Evolutionary conservation across 2,113 vertebrate species (phyloP), one percentile per base, ranked within the genome.

Genomic region (Notechis scutatus): DNA sequence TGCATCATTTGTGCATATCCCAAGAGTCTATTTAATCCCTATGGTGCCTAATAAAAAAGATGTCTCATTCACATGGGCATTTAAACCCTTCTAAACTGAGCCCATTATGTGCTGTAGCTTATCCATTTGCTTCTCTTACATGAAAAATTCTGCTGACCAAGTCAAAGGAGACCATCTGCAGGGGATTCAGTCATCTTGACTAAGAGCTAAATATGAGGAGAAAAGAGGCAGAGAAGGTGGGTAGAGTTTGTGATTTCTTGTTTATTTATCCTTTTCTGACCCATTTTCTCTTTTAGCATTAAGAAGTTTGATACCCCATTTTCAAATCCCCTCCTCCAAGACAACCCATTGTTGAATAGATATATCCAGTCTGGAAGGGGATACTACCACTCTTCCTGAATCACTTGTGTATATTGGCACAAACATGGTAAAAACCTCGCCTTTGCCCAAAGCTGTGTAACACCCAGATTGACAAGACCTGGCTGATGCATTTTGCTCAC

Each of bases 371-470:
- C 6, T 12, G 89, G 92, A 34, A 15, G 56, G 86, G 39, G 95
- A 54, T 96, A 95, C 92, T 3, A 81, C 91, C 91, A 90, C 91
- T 95, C 94, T 96, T 97, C 93, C 94, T 91, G 42, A 94, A 93
- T 52, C 94, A 93, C 2, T 15, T 97, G 96, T 93, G 91, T 97
- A 96, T 95, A 92, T 96, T 97, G 97, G 97, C 96, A 96, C 61
- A 81, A 92, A 81, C 94, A 96, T 96, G 97, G 97, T 96, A 97
- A 95, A 97, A 97, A 96, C 96, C 96, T 90, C 96, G 89, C 94
- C 94, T 96, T 96, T 96, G 96, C 96, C 96, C 88, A 3, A 8
- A 96, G 96, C 96, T 85, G 85, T 64, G 95, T 94, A 96, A 97
- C 97, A 96, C 96, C 96, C 96, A 95, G 95, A 96, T 95, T 95